Conservation (phyloP, 1,140 invertebrate species). For the Heliconius himera region DNA sequence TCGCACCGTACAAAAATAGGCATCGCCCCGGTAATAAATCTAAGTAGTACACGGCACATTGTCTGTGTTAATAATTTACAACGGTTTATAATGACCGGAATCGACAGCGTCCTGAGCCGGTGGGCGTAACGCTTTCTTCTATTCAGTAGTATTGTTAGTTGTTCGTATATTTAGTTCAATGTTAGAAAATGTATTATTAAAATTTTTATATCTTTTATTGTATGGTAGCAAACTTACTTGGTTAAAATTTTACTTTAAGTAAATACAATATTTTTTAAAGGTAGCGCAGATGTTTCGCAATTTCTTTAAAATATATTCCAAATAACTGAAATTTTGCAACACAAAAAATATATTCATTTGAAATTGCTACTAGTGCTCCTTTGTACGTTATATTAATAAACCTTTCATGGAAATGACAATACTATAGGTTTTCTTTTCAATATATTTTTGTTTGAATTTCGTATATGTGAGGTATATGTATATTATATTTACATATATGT, state of each 20-base stretch:
- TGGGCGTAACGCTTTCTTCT: slow-evolving; percentile 9
- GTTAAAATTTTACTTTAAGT: too few relatives aligned
- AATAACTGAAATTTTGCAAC: too few relatives aligned
- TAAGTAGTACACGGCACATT: slow-evolving; percentile 10
- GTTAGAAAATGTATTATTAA: background rate
- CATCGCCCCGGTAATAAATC: slow-evolving; percentile 1
- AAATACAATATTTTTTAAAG: too few relatives aligned
- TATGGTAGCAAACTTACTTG: too few relatives aligned
- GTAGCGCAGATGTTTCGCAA: too few relatives aligned
- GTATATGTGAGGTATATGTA: background rate
- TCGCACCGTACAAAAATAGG: background rate
- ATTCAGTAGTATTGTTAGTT: slow-evolving; percentile 1
- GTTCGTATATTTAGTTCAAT: background rate
- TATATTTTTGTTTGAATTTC: slow-evolving; percentile 1
- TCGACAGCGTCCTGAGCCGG: background rate
- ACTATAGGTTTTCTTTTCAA: slow-evolving; percentile 7
- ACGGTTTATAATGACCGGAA: slow-evolving; percentile 14
- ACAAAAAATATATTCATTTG: too few relatives aligned
- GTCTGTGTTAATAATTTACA: slow-evolving; percentile 11
- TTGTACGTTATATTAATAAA: background rate
- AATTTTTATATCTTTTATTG: too few relatives aligned
- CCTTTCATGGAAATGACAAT: background rate
- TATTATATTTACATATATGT: background rate
- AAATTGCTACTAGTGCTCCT: background rate
- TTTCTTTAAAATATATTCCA: too few relatives aligned